phyloP scores from a whole-genome alignment of 2,888 invertebrate genomes.

The Allacma fusca region DNA sequence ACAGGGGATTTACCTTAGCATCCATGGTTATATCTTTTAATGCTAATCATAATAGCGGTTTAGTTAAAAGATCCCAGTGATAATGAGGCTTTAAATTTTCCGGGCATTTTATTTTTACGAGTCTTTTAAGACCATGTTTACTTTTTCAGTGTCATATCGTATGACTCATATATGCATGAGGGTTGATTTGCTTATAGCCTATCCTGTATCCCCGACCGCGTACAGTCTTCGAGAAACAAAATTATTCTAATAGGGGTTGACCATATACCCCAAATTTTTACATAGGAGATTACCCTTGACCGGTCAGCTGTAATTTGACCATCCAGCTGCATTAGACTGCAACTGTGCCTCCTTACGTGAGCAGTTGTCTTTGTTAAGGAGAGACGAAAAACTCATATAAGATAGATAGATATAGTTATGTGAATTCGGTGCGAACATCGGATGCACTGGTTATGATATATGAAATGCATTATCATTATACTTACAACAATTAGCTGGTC shows the following conservation, averaged over 20 bases:
- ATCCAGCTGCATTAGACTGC: no score
- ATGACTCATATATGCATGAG: neutral
- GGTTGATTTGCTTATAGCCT: neutral
- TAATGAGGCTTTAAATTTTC: slow-evolving; percentile 24
- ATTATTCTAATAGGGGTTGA: neutral
- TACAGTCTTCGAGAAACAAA: neutral
- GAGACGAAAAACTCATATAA: neutral
- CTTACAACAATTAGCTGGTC: slow-evolving; percentile 46
- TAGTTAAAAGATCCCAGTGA: slow-evolving; percentile 19
- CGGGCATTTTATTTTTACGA: slow-evolving; percentile 13
- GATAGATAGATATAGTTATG: slow-evolving; percentile 24
- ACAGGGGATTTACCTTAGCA: neutral
- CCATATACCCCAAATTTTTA: neutral
- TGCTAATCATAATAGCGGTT: slow-evolving; percentile 18
- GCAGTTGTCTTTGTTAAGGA: slow-evolving; percentile 17
- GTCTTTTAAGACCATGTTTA: neutral
- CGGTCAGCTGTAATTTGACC: neutral
- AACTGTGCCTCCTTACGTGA: neutral
- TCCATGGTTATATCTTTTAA: slow-evolving; percentile 13
- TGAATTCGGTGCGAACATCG: slow-evolving; percentile 7
- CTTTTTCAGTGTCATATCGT: neutral
- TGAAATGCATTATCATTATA: slow-evolving; percentile 32
- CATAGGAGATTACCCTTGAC: neutral
- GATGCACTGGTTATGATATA: slow-evolving; percentile 17
- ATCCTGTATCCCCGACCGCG: neutral